phyloP scores from a whole-genome alignment of 2,797 vertebrate species.

The Myotis vivesi region DNA sequence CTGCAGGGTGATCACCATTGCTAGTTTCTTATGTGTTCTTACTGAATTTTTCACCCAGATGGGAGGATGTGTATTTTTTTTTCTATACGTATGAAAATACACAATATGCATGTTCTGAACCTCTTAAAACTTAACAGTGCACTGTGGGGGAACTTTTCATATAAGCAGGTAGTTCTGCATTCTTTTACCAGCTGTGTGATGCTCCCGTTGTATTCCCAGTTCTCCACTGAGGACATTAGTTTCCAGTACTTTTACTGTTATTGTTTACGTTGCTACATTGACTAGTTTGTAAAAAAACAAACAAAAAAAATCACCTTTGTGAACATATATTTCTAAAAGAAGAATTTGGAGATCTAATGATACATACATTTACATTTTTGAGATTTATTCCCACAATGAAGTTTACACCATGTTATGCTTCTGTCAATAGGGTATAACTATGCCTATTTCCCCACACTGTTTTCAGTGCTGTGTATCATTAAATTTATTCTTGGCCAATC shows the following conservation, averaged over 20 bases:
- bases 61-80: not conserved
- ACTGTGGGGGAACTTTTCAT: not conserved
- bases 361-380: not conserved
- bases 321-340: not conserved
- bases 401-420: not conserved
- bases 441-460: not conserved
- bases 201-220: not conserved
- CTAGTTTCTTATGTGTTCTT: not conserved
- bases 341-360: not conserved
- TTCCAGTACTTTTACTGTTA: not conserved
- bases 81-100: not conserved
- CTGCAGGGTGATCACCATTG: not conserved
- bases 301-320: not conserved
- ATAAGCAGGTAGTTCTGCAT: not conserved
- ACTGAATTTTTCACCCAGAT: not conserved
- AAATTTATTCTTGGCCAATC: not conserved
- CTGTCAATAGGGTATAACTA: not conserved
- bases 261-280: not conserved
- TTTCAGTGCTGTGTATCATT: not conserved
- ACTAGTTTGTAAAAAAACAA: not conserved
- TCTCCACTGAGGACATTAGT: not conserved
- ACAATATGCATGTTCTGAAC: not conserved
- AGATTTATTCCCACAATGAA: not conserved
- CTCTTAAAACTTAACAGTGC: not conserved
- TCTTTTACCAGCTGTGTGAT: not conserved